These are phyloP conservation scores for Lophius americanus DNA, from an alignment of 2,797 vertebrate species.

Conservation along the genomic window DNA sequence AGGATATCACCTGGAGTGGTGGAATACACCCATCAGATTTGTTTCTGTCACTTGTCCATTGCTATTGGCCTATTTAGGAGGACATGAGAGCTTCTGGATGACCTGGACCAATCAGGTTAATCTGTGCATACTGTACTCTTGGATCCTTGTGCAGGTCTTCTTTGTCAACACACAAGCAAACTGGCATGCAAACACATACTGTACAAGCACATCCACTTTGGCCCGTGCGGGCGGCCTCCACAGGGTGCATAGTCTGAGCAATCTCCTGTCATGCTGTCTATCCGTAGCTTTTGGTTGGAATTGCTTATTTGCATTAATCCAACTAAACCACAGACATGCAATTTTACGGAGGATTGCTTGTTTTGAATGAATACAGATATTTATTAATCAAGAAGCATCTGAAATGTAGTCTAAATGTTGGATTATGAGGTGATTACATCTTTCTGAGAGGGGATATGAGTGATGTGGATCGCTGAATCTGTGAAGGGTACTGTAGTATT, in stretches of 20 bases:
- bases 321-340: slow-evolving; percentile 52
- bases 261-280: slow-evolving; percentile 18
- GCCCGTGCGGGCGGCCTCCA: slow-evolving; percentile 11
- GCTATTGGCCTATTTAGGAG: slow-evolving; percentile 57
- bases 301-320: slow-evolving; percentile 57
- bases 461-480: slow-evolving; percentile 28
- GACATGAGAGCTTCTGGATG: slow-evolving; percentile 47
- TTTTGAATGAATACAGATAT: slow-evolving; percentile 65
- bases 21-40: slow-evolving; percentile 19
- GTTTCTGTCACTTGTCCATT: slow-evolving; percentile 55
- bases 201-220: background rate
- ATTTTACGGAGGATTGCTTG: slow-evolving; percentile 55
- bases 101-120: slow-evolving; percentile 65
- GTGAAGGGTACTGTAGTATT: slow-evolving; percentile 15
- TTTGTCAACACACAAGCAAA: slow-evolving; percentile 21
- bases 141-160: slow-evolving; percentile 36
- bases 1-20: slow-evolving; percentile 52
- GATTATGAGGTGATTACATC: slow-evolving; percentile 65
- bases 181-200: background rate
- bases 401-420: slow-evolving; percentile 47
- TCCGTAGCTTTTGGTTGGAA: slow-evolving; percentile 39
- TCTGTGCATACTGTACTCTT: slow-evolving; percentile 48
- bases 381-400: slow-evolving; percentile 60
- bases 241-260: slow-evolving; percentile 16
- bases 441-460: slow-evolving; percentile 40